Base-by-base conservation (phyloP, 2,797 vertebrate genomes). In the Xenentodon cancila region DNA sequence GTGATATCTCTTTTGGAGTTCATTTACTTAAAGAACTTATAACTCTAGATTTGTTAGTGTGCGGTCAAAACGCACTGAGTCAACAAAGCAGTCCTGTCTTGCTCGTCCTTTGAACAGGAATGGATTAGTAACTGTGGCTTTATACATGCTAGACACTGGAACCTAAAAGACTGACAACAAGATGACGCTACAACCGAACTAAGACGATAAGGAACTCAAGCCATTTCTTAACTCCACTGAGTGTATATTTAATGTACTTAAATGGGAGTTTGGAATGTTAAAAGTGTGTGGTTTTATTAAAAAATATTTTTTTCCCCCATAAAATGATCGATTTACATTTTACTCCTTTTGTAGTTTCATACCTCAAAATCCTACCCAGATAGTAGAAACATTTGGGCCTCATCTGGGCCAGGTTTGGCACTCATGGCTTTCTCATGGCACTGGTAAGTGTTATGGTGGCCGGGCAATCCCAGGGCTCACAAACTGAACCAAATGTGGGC, bases 201-300 rank as follows among this genome's bases (percentile, higher is more conserved):
- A 42, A 79, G 73, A 73, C 84, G 71, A 0, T 61, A 45, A 55
- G 86, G 56, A 66, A 64, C 42, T 40, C 50, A 46, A 44, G 25
- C 25, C 25, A 3, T 25, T 25, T 25, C 25, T 5, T 25, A 25
- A 60, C 77, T 80, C 77, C 68, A 50, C 20, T 58, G 21, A 70
- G 59, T 84, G 61, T 70, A 30, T 47, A 65, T 75, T 81, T 56
- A 74, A 61, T 49, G 47, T 52, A 58, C 65, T 74, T 54, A 60
- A 74, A 80, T 68, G 43, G 45, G 73, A 60, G 16, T 59, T 69
- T 85, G 88, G 89, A 92, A 92, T 92, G 89, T 82, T 25, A 25
- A 25, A 25, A 84, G 85, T 88, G 88, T 90, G 85, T 85, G 71
- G 68, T 71, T 59, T 43, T 37, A 57, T 59, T n/a, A 53, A 72